These are phyloP conservation scores for Hemibagrus wyckioides DNA, from an alignment of 2,113 vertebrate species.

Conservation along the genomic window DNA sequence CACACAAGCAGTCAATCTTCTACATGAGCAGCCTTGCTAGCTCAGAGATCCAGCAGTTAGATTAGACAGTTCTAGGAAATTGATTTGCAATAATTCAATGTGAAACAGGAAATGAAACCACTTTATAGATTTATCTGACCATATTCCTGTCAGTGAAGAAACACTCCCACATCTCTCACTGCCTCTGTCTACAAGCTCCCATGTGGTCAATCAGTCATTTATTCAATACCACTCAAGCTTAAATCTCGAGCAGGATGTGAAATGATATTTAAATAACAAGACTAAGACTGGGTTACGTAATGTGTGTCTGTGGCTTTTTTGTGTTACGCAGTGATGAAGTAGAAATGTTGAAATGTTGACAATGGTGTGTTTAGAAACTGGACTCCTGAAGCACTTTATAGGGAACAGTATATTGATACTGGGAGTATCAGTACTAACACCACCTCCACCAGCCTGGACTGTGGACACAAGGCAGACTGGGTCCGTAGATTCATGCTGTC, in stretches of 20 bases:
- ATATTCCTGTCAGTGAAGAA: slow-evolving; percentile 9
- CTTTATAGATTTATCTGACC: not conserved
- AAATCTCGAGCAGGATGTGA: not conserved
- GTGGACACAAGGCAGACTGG: not conserved
- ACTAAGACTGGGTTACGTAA: not conserved
- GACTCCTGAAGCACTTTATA: not conserved
- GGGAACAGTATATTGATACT: not conserved
- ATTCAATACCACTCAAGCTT: not conserved
- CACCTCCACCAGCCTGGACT: too few species aligned
- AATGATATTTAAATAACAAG: not conserved
- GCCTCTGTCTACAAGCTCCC: not conserved
- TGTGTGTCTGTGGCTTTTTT: not conserved
- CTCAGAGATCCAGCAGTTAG: not conserved
- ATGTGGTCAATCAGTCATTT: slow-evolving; percentile 14
- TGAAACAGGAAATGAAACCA: slow-evolving; percentile 27
- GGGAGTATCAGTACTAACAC: too few species aligned
- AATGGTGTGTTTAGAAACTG: not conserved
- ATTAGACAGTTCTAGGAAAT: slow-evolving; percentile 12
- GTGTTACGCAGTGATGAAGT: not conserved
- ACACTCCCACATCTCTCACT: not conserved
- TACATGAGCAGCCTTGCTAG: not conserved
- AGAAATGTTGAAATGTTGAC: not conserved
- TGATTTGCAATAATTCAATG: slow-evolving; percentile 6
- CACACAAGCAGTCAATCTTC: not conserved
- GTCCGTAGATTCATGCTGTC: too few species aligned